Evolutionary conservation across 2,888 invertebrate species (phyloP).

Genomic region (Pyrrhia umbra): DNA sequence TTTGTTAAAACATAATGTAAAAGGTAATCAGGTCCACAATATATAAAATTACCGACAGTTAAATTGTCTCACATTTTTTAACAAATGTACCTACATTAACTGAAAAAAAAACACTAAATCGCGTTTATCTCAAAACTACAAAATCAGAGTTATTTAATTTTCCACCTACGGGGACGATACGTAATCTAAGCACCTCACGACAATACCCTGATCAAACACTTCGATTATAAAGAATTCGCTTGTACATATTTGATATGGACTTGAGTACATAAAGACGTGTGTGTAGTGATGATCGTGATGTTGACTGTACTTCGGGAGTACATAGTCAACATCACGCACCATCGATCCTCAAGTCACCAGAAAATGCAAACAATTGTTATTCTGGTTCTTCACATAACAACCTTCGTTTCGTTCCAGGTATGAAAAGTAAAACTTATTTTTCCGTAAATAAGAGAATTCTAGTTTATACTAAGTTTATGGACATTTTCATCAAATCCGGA

Average conservation of each 20-base stretch:
- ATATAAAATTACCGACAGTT: no score
- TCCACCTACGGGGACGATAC: no score
- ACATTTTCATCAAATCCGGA: no score
- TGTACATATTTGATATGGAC: slow-evolving; percentile 29
- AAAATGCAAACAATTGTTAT: slow-evolving; percentile 27
- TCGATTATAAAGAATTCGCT: slow-evolving; percentile 22
- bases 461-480: no score
- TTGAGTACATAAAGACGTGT: slow-evolving; percentile 6
- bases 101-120: no score
- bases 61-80: no score
- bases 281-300: not conserved
- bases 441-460: no score
- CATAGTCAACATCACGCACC: slow-evolving; percentile 22
- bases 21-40: no score
- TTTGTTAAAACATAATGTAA: no score
- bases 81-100: no score
- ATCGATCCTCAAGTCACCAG: slow-evolving; percentile 13
- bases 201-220: slow-evolving; percentile 27
- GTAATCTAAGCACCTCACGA: not conserved
- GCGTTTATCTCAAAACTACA: not conserved
- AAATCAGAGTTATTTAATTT: no score
- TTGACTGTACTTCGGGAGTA: not conserved
- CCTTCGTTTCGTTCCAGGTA: not conserved
- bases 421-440: not conserved
- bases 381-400: slow-evolving; percentile 7